phyloP scores from a whole-genome alignment of 2,888 invertebrate genomes.

The Diabrotica balteata region DNA sequence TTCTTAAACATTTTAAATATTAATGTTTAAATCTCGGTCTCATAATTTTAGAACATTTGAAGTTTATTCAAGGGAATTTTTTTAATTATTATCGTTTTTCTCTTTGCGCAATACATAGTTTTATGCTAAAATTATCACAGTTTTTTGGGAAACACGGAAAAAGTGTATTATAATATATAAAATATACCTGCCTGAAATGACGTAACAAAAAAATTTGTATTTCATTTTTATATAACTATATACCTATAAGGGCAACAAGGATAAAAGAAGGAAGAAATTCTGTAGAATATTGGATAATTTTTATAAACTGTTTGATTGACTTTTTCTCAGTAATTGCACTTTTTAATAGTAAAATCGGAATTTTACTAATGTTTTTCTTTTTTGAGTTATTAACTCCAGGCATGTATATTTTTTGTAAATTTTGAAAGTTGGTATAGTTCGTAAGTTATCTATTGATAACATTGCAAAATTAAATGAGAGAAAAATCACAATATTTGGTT shows the following conservation, averaged over 20 bases:
- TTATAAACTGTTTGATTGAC: no score
- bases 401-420: constrained; percentile 14
- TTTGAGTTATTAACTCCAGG: not conserved
- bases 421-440: constrained; percentile 7
- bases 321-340: no score
- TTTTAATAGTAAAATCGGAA: no score
- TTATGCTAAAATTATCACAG: constrained; percentile 11
- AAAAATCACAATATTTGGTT: constrained; percentile 21
- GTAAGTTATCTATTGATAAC: not conserved
- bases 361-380: not conserved
- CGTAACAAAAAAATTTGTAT: not conserved
- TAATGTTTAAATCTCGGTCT: no score
- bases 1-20: no score
- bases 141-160: constrained; percentile 10
- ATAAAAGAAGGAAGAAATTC: no score
- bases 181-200: constrained; percentile 6
- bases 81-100: no score
- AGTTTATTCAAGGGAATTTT: no score
- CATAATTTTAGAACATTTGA: no score
- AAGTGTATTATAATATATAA: not conserved
- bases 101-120: not conserved
- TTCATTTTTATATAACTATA: constrained; percentile 3
- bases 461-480: constrained; percentile 3
- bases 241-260: not conserved
- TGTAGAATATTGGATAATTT: no score